Conservation (phyloP, 2,113 vertebrate genomes). For the Mionectes macconnelli region DNA sequence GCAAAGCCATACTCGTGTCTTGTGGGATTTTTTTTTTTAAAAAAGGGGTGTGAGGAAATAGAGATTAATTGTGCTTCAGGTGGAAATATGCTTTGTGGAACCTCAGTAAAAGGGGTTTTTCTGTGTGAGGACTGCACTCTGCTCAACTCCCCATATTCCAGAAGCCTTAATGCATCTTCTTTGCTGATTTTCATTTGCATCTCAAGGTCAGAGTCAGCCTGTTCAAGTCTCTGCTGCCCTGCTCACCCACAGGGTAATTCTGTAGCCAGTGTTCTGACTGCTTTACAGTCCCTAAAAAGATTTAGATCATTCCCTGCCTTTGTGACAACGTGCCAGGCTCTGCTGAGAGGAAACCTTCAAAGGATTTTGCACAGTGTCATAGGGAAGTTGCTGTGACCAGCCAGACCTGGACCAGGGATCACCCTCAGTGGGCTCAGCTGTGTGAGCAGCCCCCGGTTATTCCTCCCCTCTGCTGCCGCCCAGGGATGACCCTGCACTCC, state of each 20-base stretch:
- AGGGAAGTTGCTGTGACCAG: neutral
- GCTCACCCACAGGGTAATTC: neutral
- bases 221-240: neutral
- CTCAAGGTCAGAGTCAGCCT: neutral
- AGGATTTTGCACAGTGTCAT: neutral
- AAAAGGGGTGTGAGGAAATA: neutral
- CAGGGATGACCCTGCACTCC: neutral
- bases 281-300: neutral
- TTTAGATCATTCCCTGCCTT: neutral
- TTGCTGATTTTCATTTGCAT: neutral
- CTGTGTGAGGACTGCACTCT: neutral
- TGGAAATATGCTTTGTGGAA: neutral
- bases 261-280: neutral
- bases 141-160: neutral
- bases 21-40: neutral
- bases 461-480: neutral
- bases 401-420: neutral
- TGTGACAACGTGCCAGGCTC: neutral
- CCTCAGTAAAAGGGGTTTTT: neutral
- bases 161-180: neutral
- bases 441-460: fast-evolving
- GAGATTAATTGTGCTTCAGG: neutral
- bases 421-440: neutral
- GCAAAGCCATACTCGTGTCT: neutral
- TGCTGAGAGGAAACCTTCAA: slow-evolving; percentile 13